phyloP scores from a whole-genome alignment of 2,113 vertebrate genomes.

The Apteryx owenii region DNA sequence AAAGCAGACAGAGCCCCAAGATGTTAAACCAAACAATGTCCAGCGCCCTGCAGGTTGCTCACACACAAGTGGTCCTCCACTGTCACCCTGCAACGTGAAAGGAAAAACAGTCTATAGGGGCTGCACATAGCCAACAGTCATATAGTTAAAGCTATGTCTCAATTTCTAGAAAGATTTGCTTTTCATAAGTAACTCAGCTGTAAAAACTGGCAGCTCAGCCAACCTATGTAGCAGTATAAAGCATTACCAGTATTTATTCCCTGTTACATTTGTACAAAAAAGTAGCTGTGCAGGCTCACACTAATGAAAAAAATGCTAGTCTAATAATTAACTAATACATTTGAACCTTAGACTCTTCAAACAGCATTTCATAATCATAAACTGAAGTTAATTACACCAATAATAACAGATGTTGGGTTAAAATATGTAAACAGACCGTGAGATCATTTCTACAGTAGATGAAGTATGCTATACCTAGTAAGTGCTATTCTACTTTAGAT shows the following conservation, averaged over 20 bases:
- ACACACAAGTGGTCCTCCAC: constrained; percentile 91
- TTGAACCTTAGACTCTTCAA: background rate
- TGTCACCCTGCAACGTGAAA: constrained; percentile 83
- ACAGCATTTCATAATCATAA: background rate
- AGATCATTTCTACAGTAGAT: background rate
- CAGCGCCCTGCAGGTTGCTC: constrained; percentile 82
- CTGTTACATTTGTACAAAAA: background rate
- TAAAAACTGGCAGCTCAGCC: background rate
- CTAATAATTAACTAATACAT: background rate
- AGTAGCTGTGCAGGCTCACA: background rate
- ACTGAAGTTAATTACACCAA: background rate
- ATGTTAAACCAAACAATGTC: constrained; percentile 92
- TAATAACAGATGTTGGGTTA: background rate
- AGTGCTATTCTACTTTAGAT: background rate
- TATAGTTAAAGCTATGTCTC: background rate
- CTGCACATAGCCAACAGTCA: accelerated
- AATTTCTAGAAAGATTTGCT: background rate
- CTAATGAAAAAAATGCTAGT: background rate
- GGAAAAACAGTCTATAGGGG: background rate
- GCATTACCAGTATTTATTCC: background rate
- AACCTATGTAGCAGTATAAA: background rate
- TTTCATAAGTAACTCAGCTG: background rate
- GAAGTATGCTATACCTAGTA: background rate
- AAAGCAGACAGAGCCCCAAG: constrained; percentile 93
- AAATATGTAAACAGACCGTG: background rate